Base-by-base conservation (phyloP, 2,797 vertebrate genomes). In the Pogonophryne albipinna region DNA sequence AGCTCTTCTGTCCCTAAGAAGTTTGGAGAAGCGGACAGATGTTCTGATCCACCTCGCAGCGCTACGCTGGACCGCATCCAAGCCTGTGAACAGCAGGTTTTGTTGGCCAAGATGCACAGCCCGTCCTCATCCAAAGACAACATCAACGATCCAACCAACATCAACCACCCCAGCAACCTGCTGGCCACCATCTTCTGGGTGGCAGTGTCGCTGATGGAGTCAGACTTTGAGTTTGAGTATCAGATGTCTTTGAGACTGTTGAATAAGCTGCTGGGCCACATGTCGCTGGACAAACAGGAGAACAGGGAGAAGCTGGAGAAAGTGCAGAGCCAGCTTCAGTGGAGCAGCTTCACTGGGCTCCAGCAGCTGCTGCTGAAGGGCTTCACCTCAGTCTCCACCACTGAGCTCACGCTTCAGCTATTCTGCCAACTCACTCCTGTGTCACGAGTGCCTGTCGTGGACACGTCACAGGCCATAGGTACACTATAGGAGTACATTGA, bases 221-320 rank as follows among this genome's bases (percentile, higher is more conserved):
- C 98, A 0, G 98, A 99, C 93, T 99, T 99, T 93, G 98, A 99
- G 89, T 99, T 99, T 83, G 98, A 99, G 87, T 99, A 99, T 81
- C 95, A 98, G 55, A 99, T 99, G 98, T 96, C 98, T 1, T 78
- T 99, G 75, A 91, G 96, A 52, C 92, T 99, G 55, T 82, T 99
- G 83, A 97, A 96, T 80, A 97, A 98, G 88, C 94, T 99, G 16
- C 94, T 99, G 89, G 88, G 87, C 47, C 95, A 98, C 79, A 94
- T 99, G 92, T 96, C 97, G 0, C 93, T 99, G 1, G 97, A 97
- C 90, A 98, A 98, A 89, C 95, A 92, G 41, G 98, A 99, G 93
- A 97, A 98, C 92, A 88, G 97, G 71, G 98, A 99, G 85, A 97
- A 96, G 72, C 94, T 99, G 76, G 98, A 99, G 93, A 99, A 99